Evolutionary conservation across 2,888 invertebrate genomes (phyloP).

Genomic region (Noctua pronuba): DNA sequence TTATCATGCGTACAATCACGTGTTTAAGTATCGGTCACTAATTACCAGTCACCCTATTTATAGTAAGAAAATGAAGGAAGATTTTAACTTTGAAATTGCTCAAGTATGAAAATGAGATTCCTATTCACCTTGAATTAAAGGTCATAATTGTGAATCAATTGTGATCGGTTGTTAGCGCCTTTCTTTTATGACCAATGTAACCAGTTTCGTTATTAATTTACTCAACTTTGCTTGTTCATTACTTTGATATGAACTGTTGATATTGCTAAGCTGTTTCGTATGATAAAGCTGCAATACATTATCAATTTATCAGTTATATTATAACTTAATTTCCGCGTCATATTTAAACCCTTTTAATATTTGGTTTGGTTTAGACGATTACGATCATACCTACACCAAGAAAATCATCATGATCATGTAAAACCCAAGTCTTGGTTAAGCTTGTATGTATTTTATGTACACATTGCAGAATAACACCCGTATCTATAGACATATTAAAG

Average conservation of each 20-base stretch:
- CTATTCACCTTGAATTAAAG: conserved; percentile 55
- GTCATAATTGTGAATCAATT: conserved; percentile 56
- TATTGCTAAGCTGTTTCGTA: not conserved
- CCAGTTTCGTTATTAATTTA: conserved; percentile 52
- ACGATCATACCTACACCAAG: not conserved
- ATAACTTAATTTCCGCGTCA: not conserved
- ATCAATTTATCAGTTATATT: not conserved
- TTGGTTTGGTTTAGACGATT: not conserved
- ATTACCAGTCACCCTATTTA: too few species aligned
- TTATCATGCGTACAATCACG: too few species aligned
- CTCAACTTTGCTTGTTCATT: conserved; percentile 32
- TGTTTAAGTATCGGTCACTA: too few species aligned
- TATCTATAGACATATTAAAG: too few species aligned
- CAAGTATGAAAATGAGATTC: conserved; percentile 22
- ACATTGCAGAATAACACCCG: not conserved
- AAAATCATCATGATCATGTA: too few species aligned
- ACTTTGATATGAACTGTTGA: conserved; percentile 16
- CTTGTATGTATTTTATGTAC: not conserved
- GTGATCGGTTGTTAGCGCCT: conserved; percentile 50
- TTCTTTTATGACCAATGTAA: conserved; percentile 42
- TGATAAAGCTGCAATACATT: not conserved
- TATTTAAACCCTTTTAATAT: not conserved
- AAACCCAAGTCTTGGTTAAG: not conserved
- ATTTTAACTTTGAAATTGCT: conserved; percentile 5
- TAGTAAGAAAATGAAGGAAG: conserved; percentile 2